These are phyloP conservation scores for Nesidiocoris tenuis DNA, from an alignment of 2,888 invertebrate species.

Conservation along the genomic window DNA sequence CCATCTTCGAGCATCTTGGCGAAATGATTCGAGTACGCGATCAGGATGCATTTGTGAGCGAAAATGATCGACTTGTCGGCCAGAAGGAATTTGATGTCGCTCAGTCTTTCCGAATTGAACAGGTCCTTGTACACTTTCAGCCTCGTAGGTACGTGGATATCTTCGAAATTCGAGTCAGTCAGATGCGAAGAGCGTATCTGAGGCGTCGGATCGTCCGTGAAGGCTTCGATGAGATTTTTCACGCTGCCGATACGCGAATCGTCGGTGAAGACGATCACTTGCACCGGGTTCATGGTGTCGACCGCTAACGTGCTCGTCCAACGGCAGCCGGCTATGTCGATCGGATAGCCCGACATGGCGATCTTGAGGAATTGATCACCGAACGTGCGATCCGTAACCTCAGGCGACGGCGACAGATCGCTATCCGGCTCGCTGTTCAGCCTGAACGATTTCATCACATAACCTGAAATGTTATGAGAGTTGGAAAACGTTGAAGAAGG, in stretches of 20 bases:
- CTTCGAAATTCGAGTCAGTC: constrained; percentile 6
- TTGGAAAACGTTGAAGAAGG: too few relatives aligned
- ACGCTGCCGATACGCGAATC: too few relatives aligned
- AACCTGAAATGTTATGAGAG: too few relatives aligned
- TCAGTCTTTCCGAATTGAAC: constrained; percentile 15
- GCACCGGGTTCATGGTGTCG: not conserved
- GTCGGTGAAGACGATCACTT: not conserved
- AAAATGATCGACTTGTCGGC: constrained; percentile 1
- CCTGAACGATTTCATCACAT: not conserved
- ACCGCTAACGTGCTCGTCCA: not conserved
- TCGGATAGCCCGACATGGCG: not conserved
- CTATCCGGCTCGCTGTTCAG: not conserved
- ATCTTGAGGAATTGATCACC: not conserved
- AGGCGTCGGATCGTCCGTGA: constrained; percentile 12
- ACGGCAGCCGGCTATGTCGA: constrained; percentile 1
- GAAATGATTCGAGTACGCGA: constrained; percentile 11
- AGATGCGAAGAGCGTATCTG: constrained; percentile 9
- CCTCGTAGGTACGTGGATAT: not conserved
- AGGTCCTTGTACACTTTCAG: constrained; percentile 1
- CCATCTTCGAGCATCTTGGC: constrained; percentile 9
- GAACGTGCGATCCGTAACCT: too few relatives aligned
- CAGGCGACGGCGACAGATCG: too few relatives aligned
- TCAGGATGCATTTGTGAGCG: constrained; percentile 17
- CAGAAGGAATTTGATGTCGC: constrained; percentile 16
- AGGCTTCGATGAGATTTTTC: not conserved